Conservation (phyloP, 2,797 vertebrate species). For the Nannoperca australis region DNA sequence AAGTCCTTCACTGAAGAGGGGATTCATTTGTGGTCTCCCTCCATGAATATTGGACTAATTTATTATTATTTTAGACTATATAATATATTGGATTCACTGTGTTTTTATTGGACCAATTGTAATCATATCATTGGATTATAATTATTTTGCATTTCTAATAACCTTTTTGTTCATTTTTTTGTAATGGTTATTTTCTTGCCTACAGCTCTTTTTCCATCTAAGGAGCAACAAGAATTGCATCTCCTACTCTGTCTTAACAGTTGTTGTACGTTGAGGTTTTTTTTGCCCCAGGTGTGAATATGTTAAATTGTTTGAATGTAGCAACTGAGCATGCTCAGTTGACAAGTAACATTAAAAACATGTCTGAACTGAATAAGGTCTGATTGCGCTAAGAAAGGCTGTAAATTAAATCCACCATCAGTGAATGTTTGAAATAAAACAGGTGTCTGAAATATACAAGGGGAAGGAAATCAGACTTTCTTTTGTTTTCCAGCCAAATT, state of each 20-base stretch:
- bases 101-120: background rate
- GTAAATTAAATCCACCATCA: slow-evolving; percentile 40
- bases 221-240: too few species aligned
- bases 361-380: background rate
- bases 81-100: too few species aligned
- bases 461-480: slow-evolving; percentile 33
- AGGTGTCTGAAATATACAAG: slow-evolving; percentile 44
- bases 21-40: background rate
- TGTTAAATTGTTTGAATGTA: background rate
- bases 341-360: slow-evolving; percentile 11
- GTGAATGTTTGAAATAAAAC: slow-evolving; percentile 35
- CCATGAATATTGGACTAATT: background rate
- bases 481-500: slow-evolving; percentile 51
- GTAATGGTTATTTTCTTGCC: background rate
- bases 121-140: background rate
- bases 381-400: slow-evolving; percentile 1
- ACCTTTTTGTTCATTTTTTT: background rate
- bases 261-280: background rate
- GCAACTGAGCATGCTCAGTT: background rate
- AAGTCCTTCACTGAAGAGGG: background rate
- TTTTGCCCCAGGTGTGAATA: slow-evolving; percentile 2
- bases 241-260: background rate
- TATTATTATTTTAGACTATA: too few species aligned
- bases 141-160: background rate
- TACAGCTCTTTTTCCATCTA: background rate